A percentile compares a stretch with the other conserved stretches of the same genome.
phyloP scores from a whole-genome alignment of 2,888 invertebrate genomes.

The Deroplatys truncata region DNA sequence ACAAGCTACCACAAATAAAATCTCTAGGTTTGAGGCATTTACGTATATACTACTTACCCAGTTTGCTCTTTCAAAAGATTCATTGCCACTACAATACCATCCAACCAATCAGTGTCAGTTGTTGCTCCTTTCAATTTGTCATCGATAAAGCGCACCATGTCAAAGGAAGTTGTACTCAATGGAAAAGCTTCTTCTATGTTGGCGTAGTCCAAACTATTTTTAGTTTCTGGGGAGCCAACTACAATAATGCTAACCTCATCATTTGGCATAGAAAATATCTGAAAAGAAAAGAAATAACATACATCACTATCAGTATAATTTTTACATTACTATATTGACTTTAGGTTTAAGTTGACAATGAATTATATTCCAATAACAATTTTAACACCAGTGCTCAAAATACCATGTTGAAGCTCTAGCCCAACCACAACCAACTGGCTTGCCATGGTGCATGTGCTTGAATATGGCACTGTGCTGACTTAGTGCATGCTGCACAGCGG shows the following conservation, averaged over 20 bases:
- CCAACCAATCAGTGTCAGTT: conserved; percentile 62
- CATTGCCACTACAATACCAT: conserved; percentile 56
- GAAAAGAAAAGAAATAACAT: conserved; percentile 16
- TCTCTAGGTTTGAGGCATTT: no score
- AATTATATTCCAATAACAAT: no score
- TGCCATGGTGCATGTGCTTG: no score
- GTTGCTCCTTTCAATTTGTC: conserved; percentile 43
- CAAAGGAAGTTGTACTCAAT: conserved; percentile 57
- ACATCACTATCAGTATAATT: neutral
- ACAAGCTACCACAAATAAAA: no score
- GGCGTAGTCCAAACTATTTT: conserved; percentile 49
- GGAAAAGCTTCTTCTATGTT: conserved; percentile 54
- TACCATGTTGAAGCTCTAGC: no score
- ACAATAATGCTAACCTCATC: conserved; percentile 62
- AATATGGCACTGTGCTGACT: no score
- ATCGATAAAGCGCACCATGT: conserved; percentile 50
- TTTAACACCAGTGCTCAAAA: no score
- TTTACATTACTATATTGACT: neutral
- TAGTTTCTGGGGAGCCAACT: conserved; percentile 58
- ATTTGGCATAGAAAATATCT: conserved; percentile 63
- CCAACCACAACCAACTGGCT: no score
- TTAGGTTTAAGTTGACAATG: neutral
- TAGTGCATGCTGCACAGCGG: no score
- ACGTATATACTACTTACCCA: conserved; percentile 34
- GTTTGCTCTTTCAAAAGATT: conserved; percentile 47